Evolutionary conservation across 2,797 vertebrate genomes (phyloP), one percentile per base, ranked within the genome.

Genomic region (Sebastes kiyomatsui): DNA sequence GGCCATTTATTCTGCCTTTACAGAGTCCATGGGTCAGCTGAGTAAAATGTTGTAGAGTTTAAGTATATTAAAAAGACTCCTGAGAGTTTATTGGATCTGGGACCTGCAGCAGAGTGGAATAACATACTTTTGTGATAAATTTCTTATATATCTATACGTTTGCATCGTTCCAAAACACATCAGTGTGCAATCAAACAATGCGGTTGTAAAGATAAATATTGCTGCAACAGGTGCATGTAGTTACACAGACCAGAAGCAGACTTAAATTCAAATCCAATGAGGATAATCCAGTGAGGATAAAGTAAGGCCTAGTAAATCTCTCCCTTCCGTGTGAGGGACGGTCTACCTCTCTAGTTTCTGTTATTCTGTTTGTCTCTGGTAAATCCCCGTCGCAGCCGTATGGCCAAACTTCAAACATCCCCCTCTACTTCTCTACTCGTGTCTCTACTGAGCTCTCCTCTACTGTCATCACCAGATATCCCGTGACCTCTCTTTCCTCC

Each of bases 271-370:
- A 89, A 90, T 92, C 86, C 81, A 91, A 90, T 86, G 74, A 92
- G 88, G 90, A 87, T 90, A 90, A 92, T 92, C 86, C 89, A 88
- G 67, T 77, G 74, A 82, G 72, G 86, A 91, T 90, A 82, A 91
- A 86, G 80, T 82, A 86, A 82, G 69, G 56, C 70, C 82, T 75
- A 32, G 76, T 86, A 90, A 92, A 89, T 89, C 82, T 76, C 81
- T 68, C 27, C 55, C 67, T 83, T 76, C 86, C 75, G 67, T 75
- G 82, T 85, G 68, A 74, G 72, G 80, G 79, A 88, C 55, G 32
- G 67, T 87, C 72, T 82, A 56, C 80, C 54, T 67, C 69, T 72
- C 30, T 7, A 77, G 25, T 83, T 84, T 87, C 58, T 72, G 69
- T 56, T 61, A 25, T 66, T 82, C 35, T 79, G 77, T 87, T 83